A percentile compares a stretch with the other conserved stretches of the same genome.
phyloP scores from a whole-genome alignment of 1,140 invertebrate genomes.

The Triops cancriformis region DNA sequence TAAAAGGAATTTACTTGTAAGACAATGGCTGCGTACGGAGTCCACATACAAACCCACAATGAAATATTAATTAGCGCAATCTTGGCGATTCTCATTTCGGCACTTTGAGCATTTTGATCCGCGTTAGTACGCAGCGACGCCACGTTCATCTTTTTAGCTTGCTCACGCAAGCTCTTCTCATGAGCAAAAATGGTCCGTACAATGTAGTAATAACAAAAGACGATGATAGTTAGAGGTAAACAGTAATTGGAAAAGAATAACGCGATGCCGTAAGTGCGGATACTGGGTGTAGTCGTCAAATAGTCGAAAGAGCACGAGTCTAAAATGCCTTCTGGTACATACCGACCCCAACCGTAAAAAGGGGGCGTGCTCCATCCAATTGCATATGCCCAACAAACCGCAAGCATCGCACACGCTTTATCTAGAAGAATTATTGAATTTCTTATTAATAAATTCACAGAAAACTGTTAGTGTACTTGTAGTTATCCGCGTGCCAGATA shows the following conservation, averaged over 20 bases:
- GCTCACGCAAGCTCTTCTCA: conserved; percentile 41
- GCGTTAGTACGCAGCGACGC: conserved; percentile 36
- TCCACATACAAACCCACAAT: conserved; percentile 76
- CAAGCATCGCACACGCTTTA: conserved; percentile 14
- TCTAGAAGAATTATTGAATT: neutral
- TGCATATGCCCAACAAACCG: conserved; percentile 25
- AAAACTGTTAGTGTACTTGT: neutral
- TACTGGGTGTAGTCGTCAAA: conserved; percentile 41
- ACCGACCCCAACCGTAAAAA: conserved; percentile 40
- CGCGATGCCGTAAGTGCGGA: conserved; percentile 18
- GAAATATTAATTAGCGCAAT: conserved; percentile 65
- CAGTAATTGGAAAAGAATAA: conserved; percentile 26
- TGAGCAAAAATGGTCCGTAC: conserved; percentile 42
- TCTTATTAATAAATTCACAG: neutral
- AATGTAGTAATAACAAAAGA: conserved; percentile 43
- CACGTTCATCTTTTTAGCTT: conserved; percentile 42
- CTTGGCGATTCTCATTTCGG: conserved; percentile 25
- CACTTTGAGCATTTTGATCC: conserved; percentile 40
- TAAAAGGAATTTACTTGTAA: conserved; percentile 18
- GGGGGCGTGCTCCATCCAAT: conserved; percentile 26
- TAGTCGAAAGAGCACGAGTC: conserved; percentile 79
- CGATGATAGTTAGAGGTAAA: conserved; percentile 21
- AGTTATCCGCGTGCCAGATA: conserved; percentile 22
- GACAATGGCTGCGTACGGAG: conserved; percentile 66
- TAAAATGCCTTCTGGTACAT: conserved; percentile 80